A percentile compares a stretch with the other conserved stretches of the same genome.
Conservation (phyloP, 2,797 vertebrate species). For the Mus caroli region DNA sequence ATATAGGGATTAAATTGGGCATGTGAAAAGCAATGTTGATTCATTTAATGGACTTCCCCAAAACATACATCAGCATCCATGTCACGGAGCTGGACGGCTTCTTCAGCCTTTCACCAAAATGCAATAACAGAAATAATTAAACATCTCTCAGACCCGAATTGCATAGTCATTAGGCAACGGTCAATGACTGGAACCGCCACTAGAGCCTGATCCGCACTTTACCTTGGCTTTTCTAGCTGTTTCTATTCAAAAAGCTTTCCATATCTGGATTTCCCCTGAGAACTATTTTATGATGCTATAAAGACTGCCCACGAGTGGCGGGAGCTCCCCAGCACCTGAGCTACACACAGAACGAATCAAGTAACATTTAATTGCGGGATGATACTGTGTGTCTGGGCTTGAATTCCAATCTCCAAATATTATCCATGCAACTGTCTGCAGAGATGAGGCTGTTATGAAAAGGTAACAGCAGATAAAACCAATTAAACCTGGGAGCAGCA, state of each 20-base stretch:
- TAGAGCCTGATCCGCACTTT: slow-evolving; percentile 77
- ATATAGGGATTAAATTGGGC: slow-evolving; percentile 79
- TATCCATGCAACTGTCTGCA: slow-evolving; percentile 85
- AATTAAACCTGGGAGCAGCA: slow-evolving; percentile 85
- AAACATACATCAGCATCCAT: slow-evolving; percentile 77
- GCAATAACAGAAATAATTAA: slow-evolving; percentile 86
- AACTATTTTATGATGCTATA: slow-evolving; percentile 88
- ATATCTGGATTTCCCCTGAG: slow-evolving; percentile 87
- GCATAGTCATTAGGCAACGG: slow-evolving; percentile 86
- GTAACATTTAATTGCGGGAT: slow-evolving; percentile 89
- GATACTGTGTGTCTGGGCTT: slow-evolving; percentile 84
- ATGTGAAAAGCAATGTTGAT: slow-evolving; percentile 81
- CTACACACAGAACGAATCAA: slow-evolving; percentile 89
- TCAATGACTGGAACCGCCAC: slow-evolving; percentile 77
- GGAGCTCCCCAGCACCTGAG: slow-evolving; percentile 87
- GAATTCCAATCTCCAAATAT: slow-evolving; percentile 89
- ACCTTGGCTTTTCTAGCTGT: slow-evolving; percentile 80
- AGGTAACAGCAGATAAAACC: slow-evolving; percentile 87
- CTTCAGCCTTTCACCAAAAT: slow-evolving; percentile 79
- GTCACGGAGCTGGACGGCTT: slow-evolving; percentile 73
- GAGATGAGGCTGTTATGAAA: slow-evolving; percentile 87
- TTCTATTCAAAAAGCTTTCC: slow-evolving; percentile 86
- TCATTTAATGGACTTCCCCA: slow-evolving; percentile 79
- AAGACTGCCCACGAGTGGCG: slow-evolving; percentile 86
- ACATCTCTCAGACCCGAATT: slow-evolving; percentile 83